These are phyloP conservation scores for Catalaphyllia jardinei DNA, from an alignment of 64 coral and sea anemone genomes.

Conservation along the genomic window DNA sequence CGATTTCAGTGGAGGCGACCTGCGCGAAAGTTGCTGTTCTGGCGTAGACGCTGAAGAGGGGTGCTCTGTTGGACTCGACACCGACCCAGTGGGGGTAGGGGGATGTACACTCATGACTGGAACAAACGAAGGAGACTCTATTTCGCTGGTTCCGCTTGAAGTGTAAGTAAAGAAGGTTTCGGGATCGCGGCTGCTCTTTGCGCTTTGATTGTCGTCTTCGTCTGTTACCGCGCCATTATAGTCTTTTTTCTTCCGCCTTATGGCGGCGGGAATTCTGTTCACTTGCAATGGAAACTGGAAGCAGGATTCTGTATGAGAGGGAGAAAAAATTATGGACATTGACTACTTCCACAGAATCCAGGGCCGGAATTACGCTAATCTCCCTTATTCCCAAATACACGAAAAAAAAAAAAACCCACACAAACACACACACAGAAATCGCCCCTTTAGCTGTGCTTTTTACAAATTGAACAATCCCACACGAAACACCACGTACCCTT, in stretches of 20 bases:
- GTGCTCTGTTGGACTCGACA: conserved; percentile 13
- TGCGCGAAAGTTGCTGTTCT: conserved; percentile 19
- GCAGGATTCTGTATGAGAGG: background rate
- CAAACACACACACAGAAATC: no score
- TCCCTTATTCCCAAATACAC: no score
- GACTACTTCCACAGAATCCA: no score
- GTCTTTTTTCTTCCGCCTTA: conserved; percentile 11
- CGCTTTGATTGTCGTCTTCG: background rate
- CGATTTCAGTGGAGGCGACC: conserved; percentile 12
- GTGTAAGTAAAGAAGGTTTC: conserved; percentile 26
- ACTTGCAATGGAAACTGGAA: conserved; percentile 47
- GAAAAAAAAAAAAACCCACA: no score
- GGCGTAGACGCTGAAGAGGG: background rate
- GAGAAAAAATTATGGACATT: background rate
- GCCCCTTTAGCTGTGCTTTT: no score
- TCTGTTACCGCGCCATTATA: background rate
- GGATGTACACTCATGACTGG: conserved; percentile 73
- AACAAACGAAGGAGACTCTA: conserved; percentile 69
- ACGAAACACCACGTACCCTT: no score
- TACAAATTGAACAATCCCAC: no score
- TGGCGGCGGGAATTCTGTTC: conserved; percentile 19
- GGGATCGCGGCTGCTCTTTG: conserved; percentile 12
- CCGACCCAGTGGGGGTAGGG: conserved; percentile 64
- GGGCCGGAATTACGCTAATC: no score
- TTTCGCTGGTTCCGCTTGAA: conserved; percentile 46